Conservation (phyloP, 2,888 invertebrate genomes). For the Clostera curtula region DNA sequence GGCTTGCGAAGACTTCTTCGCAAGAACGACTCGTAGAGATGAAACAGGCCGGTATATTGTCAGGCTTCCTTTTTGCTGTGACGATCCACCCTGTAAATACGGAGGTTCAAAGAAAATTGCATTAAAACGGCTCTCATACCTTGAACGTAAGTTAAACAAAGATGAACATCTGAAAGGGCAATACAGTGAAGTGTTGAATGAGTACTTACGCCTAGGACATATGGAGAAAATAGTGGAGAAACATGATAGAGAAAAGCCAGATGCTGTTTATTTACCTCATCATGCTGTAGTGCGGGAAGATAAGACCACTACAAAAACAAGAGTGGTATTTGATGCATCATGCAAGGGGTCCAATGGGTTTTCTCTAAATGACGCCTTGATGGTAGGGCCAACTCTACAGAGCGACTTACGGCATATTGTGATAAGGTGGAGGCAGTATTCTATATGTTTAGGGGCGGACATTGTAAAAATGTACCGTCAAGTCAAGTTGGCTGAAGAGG, state of each 20-base stretch:
- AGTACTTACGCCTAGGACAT: constrained; percentile 11
- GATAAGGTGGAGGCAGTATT: constrained; percentile 9
- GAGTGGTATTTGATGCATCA: constrained; percentile 20
- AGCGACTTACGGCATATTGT: constrained; percentile 8
- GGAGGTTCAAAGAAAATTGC: constrained; percentile 1
- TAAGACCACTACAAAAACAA: constrained; percentile 15
- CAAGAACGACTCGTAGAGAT: constrained; percentile 9
- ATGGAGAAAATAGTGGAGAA: constrained; percentile 4
- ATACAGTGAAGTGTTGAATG: constrained; percentile 8
- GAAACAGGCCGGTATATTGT: constrained; percentile 14
- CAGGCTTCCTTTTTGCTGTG: constrained; percentile 12
- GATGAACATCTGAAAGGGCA: constrained; percentile 2
- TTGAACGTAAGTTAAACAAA: constrained; percentile 2
- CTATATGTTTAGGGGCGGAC: constrained; percentile 8
- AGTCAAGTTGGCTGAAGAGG: constrained; percentile 1
- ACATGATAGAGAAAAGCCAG: background rate
- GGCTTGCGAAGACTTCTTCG: constrained; percentile 11
- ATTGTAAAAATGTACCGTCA: constrained; percentile 12
- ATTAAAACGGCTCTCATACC: constrained; percentile 1
- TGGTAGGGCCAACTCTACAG: constrained; percentile 13
- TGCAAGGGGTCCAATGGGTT: constrained; percentile 6
- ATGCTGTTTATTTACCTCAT: constrained; percentile 10
- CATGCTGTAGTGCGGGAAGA: constrained; percentile 15
- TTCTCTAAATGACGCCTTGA: constrained; percentile 12
- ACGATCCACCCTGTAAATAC: constrained; percentile 2